Percentiles rank a stretch among this genome's conserved stretches.
Evolutionary conservation across 2,113 vertebrate species (phyloP).

Genomic region (Mellivora capensis): DNA sequence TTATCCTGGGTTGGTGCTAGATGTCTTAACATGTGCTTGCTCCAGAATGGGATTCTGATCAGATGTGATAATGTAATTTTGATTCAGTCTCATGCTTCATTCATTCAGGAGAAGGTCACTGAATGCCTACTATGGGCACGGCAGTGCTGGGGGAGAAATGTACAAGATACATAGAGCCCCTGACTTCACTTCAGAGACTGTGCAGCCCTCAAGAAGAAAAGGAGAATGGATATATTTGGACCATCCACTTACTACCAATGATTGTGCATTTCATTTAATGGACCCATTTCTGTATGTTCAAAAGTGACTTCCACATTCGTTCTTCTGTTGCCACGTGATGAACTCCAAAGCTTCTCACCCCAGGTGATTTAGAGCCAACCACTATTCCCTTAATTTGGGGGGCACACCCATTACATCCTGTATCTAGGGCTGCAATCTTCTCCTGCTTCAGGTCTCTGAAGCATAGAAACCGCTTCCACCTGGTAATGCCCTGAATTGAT

Average conservation of each 20-base stretch:
- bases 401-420: background rate
- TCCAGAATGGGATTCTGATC: background rate
- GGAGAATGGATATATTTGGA: background rate
- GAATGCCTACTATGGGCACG: background rate
- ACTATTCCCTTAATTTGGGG: background rate
- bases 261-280: background rate
- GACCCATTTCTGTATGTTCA: background rate
- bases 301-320: background rate
- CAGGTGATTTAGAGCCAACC: background rate
- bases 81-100: background rate
- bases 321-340: background rate
- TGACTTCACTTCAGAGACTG: background rate
- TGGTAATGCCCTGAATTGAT: background rate
- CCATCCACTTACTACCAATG: background rate
- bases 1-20: background rate
- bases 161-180: background rate
- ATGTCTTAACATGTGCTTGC: background rate
- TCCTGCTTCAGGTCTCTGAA: background rate
- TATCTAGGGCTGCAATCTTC: background rate
- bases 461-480: background rate
- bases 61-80: background rate
- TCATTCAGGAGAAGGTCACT: background rate
- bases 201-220: background rate
- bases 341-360: background rate
- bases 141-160: background rate